These are phyloP conservation scores for Strix aluco DNA, from an alignment of 2,113 vertebrate species.

Conservation along the genomic window DNA sequence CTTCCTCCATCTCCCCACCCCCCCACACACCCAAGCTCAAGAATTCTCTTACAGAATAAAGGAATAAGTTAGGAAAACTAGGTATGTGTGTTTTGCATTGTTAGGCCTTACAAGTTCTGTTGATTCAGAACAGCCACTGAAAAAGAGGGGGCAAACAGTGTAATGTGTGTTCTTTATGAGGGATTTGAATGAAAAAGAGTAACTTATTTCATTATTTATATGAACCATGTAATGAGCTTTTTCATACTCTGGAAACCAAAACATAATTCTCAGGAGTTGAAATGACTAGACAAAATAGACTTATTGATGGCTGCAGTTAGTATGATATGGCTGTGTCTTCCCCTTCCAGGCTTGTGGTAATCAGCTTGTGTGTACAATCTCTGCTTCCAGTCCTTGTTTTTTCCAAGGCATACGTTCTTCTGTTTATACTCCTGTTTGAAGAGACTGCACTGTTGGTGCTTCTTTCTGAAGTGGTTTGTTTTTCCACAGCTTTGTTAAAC, in stretches of 20 bases:
- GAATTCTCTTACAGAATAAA: background rate
- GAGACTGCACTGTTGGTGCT: background rate
- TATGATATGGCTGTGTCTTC: background rate
- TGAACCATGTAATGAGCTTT: background rate
- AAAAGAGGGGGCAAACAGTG: background rate
- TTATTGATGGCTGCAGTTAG: background rate
- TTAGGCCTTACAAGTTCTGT: background rate
- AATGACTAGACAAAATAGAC: background rate
- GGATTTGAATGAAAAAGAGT: background rate
- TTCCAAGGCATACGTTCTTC: background rate
- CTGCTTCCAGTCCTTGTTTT: background rate
- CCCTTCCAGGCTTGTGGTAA: background rate
- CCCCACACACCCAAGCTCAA: background rate
- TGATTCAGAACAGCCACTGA: background rate
- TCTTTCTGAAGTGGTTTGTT: background rate
- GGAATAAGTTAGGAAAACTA: background rate
- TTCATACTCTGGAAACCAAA: background rate
- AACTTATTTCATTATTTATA: background rate
- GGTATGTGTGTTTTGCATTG: background rate
- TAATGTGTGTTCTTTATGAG: background rate
- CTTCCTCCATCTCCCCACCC: rapidly evolving
- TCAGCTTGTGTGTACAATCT: background rate
- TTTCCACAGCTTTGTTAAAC: background rate
- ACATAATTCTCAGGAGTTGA: background rate
- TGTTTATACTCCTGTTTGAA: background rate